These are phyloP conservation scores for Semotilus atromaculatus DNA, from an alignment of 2,797 vertebrate species.

Conservation along the genomic window DNA sequence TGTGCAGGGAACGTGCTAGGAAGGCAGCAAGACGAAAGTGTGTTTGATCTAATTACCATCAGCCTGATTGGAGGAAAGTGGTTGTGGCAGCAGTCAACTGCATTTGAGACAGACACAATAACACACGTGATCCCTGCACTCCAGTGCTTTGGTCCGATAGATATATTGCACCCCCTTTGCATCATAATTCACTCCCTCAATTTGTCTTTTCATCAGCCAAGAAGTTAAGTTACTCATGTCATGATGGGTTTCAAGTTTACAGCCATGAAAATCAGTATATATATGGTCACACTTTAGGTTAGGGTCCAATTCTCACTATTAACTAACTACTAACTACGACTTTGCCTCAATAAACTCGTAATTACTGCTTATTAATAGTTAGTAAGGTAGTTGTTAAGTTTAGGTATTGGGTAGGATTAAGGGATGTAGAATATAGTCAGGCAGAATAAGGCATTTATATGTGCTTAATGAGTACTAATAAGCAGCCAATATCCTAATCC, in stretches of 20 bases:
- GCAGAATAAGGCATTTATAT: too few relatives aligned
- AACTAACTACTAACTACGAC: too few relatives aligned
- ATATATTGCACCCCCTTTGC: slow-evolving; percentile 20
- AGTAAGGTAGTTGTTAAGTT: not conserved
- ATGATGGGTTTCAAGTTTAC: slow-evolving; percentile 1
- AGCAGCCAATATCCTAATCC: not conserved
- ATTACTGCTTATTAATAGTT: not conserved
- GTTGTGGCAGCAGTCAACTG: slow-evolving; percentile 65
- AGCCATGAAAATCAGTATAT: not conserved
- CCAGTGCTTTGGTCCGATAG: slow-evolving; percentile 11
- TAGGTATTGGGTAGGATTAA: not conserved
- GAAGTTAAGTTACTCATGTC: slow-evolving; percentile 13
- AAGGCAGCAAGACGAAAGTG: slow-evolving; percentile 44
- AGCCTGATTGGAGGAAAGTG: slow-evolving; percentile 60
- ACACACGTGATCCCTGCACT: slow-evolving; percentile 48
- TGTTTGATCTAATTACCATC: slow-evolving; percentile 65
- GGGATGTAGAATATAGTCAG: not conserved
- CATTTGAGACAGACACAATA: slow-evolving; percentile 55
- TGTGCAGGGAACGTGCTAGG: slow-evolving; percentile 46
- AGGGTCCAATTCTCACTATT: not conserved
- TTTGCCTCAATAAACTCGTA: not conserved
- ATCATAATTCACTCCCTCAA: slow-evolving; percentile 6
- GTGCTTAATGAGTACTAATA: not conserved
- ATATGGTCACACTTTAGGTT: too few relatives aligned
- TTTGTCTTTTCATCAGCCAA: slow-evolving; percentile 17